A percentile compares a stretch with the other conserved stretches of the same genome.
These are phyloP conservation scores for Pyrgus malvae DNA, from an alignment of 2,888 invertebrate genomes.

Conservation along the genomic window DNA sequence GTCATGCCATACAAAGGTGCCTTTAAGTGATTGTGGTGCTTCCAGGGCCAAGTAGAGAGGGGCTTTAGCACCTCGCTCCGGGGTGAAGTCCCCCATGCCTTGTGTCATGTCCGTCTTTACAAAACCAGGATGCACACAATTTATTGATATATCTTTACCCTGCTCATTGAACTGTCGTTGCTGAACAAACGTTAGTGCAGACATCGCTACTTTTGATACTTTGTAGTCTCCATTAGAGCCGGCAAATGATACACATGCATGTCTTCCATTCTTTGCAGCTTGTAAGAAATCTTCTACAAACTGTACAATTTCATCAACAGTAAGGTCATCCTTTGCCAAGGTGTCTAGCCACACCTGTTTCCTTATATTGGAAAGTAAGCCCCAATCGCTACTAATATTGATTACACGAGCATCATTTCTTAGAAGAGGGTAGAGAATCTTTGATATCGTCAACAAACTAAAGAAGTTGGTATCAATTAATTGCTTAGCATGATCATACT, in stretches of 20 bases:
- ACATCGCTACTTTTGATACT: slow-evolving; percentile 76
- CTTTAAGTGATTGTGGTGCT: slow-evolving; percentile 70
- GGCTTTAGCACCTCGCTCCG: slow-evolving; percentile 69
- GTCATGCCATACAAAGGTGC: slow-evolving; percentile 75
- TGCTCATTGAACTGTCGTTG: slow-evolving; percentile 74
- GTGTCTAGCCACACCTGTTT: slow-evolving; percentile 73
- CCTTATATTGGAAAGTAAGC: slow-evolving; percentile 72
- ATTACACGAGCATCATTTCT: slow-evolving; percentile 87
- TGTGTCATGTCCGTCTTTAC: slow-evolving; percentile 78
- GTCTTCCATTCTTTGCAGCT: slow-evolving; percentile 75
- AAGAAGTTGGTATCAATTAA: slow-evolving; percentile 88
- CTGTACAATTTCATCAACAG: slow-evolving; percentile 72
- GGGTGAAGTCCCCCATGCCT: slow-evolving; percentile 72
- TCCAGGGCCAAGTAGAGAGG: slow-evolving; percentile 70
- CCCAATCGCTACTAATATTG: slow-evolving; percentile 86
- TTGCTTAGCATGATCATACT: slow-evolving; percentile 85
- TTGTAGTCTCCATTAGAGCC: slow-evolving; percentile 75
- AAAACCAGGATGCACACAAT: slow-evolving; percentile 78
- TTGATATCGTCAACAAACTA: slow-evolving; percentile 84
- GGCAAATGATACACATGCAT: slow-evolving; percentile 64
- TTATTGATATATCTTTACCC: slow-evolving; percentile 68
- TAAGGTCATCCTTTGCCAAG: slow-evolving; percentile 69
- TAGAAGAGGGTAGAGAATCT: slow-evolving; percentile 86
- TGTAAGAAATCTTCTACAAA: slow-evolving; percentile 82
- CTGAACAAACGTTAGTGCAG: slow-evolving; percentile 74